Base-by-base conservation (phyloP, 2,113 vertebrate genomes). In the Marmota flaviventris region DNA sequence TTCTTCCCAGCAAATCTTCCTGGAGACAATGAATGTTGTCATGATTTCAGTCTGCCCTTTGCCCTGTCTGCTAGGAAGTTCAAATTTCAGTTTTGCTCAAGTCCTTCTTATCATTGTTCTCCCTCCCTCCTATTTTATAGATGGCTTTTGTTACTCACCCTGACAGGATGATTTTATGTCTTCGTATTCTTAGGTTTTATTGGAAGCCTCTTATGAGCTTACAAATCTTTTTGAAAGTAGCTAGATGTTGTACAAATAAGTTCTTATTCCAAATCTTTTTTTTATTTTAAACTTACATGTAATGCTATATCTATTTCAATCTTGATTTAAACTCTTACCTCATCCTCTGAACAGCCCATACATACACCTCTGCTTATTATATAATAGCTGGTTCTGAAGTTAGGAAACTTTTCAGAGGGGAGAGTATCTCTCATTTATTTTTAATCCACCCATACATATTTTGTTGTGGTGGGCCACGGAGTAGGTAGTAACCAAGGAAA, bases 301-400 rank as follows among this genome's bases (percentile, higher is more conserved):
- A 69, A 67, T 67, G 77, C 22, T 84, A 65, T 85, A 83, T 48
- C 53, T 39, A 42, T 58, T 82, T 83, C 81, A 93, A 86, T 94
- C 81, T 94, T 91, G 18, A 75, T 88, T 91, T 96, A 93, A 84
- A 63, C 45, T 77, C 61, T 94, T 83, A 39, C 7, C 5, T 94
- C 58, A 65, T 89, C 32, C 63, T 85, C 56, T 87, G 27, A 92
- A 37, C 13, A 93, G 61, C 8, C 42, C 20, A 45, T 16, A 39
- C 18, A 29, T 27, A n/a, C 18, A 2, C 22, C 69, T 89, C 53
- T 92, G 86, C 25, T 95, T 22, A 39, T 77, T 83, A 65, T 39
- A 32, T 85, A 91, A 73, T 3, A 24, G 61, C 34, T 7, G 81
- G 45, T 79, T 67, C 91, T 25, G 34, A 18, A 70, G 32, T 70